phyloP scores from a whole-genome alignment of 2,113 vertebrate genomes.

The Pluvianellus socialis region DNA sequence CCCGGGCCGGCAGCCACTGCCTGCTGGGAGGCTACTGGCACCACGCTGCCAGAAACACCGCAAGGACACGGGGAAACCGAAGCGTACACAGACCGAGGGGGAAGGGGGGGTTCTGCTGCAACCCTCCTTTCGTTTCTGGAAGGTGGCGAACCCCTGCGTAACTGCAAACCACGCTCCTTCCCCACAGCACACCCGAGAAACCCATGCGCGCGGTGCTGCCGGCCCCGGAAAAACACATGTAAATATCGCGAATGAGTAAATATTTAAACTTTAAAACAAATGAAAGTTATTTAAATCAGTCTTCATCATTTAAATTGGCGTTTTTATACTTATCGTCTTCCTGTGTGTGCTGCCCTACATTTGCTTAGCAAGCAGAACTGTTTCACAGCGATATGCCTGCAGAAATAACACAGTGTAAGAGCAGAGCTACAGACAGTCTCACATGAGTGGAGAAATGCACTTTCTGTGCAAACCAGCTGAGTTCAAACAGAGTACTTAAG shows the following conservation, averaged over 20 bases:
- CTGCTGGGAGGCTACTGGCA: not conserved
- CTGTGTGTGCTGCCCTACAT: not conserved
- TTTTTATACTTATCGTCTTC: not conserved
- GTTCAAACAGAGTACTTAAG: not conserved
- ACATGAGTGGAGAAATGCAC: not conserved
- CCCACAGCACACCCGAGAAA: not conserved
- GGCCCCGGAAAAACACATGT: not conserved
- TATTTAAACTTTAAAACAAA: slow-evolving; percentile 27
- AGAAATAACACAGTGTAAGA: not conserved
- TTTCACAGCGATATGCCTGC: not conserved
- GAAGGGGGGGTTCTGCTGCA: not conserved
- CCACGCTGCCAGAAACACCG: not conserved
- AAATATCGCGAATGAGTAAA: not conserved
- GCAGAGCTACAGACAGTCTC: not conserved
- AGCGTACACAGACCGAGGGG: not conserved
- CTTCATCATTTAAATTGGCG: not conserved
- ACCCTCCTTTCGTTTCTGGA: not conserved
- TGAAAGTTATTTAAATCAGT: not conserved
- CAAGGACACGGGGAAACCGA: not conserved
- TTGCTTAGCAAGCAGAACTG: not conserved
- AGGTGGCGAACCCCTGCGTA: not conserved
- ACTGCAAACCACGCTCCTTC: not conserved
- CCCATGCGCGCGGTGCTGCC: accelerated
- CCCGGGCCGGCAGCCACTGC: not conserved
- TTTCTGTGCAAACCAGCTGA: not conserved